A percentile compares a stretch with the other conserved stretches of the same genome.
Evolutionary conservation across 2,888 invertebrate genomes (phyloP).

Genomic region (Platycheirus rosarum): DNA sequence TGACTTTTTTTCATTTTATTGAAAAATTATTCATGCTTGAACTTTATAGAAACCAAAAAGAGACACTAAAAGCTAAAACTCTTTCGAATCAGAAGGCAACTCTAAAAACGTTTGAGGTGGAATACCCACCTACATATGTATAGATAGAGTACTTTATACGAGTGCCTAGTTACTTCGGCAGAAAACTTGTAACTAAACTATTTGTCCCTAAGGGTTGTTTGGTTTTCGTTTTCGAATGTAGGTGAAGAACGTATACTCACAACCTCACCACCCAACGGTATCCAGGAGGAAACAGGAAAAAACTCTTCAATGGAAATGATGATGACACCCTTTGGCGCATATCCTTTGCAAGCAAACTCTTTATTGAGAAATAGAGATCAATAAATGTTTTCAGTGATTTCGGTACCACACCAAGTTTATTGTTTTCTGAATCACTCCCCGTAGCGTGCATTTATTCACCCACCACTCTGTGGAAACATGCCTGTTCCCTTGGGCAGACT

Average conservation of each 20-base stretch:
- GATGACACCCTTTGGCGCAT: slow-evolving; percentile 64
- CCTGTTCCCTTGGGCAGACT: slow-evolving; percentile 20
- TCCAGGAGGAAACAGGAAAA: slow-evolving; percentile 18
- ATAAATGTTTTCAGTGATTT: slow-evolving; percentile 60
- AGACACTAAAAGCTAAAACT: slow-evolving; percentile 14
- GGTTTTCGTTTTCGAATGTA: slow-evolving; percentile 39
- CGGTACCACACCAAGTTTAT: slow-evolving; percentile 51
- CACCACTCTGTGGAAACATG: slow-evolving; percentile 24
- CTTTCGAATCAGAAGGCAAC: slow-evolving; percentile 2
- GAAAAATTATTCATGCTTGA: slow-evolving; percentile 67
- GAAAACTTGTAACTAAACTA: slow-evolving; percentile 12
- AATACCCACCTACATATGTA: too few species aligned
- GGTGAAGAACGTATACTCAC: slow-evolving; percentile 57
- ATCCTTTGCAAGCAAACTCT: slow-evolving; percentile 43
- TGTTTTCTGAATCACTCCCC: slow-evolving; percentile 38
- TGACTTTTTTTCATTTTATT: slow-evolving; percentile 51
- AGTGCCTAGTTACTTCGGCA: slow-evolving; percentile 19
- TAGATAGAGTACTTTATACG: neutral
- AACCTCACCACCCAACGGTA: too few species aligned
- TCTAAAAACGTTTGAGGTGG: neutral
- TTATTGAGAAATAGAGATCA: slow-evolving; percentile 64
- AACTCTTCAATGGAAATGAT: slow-evolving; percentile 42
- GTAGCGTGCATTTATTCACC: neutral
- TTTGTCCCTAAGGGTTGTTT: slow-evolving; percentile 52
- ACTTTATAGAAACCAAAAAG: slow-evolving; percentile 31